These are phyloP conservation scores for Saturnia pavonia DNA, from an alignment of 2,888 invertebrate species.

Conservation along the genomic window DNA sequence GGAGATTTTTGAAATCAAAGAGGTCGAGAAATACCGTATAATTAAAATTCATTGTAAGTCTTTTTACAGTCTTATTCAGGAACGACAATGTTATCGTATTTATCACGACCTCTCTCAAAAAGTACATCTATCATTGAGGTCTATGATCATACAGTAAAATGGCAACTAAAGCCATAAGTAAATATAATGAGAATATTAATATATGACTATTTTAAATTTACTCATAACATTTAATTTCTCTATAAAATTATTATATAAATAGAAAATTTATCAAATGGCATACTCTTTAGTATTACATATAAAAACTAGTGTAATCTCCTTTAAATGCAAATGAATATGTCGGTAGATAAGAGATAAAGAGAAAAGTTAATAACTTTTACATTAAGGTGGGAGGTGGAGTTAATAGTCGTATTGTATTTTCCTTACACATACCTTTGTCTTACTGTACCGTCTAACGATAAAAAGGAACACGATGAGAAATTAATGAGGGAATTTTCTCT, in stretches of 20 bases:
- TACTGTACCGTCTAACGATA: constrained; percentile 25
- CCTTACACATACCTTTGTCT: constrained; percentile 20
- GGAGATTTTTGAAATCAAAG: no score
- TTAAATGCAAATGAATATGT: constrained; percentile 35
- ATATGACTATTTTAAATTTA: no score
- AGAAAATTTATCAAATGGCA: constrained; percentile 4
- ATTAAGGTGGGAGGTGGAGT: constrained; percentile 29
- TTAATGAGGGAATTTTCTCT: constrained; percentile 21
- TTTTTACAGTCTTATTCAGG: no score
- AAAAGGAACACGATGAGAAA: constrained; percentile 28
- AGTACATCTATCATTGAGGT: no score
- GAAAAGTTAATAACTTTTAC: constrained; percentile 29
- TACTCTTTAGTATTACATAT: constrained; percentile 20
- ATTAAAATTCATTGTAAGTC: no score
- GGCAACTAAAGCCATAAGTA: background rate
- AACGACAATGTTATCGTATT: no score
- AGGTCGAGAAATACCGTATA: no score
- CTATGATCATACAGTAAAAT: background rate
- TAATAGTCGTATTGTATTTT: constrained; percentile 33
- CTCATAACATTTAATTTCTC: background rate
- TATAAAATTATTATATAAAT: background rate
- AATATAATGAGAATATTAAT: background rate
- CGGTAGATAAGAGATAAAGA: constrained; percentile 26
- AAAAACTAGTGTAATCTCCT: constrained; percentile 32
- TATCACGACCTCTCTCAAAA: no score